Conservation (phyloP, 2,888 invertebrate species). For the Tetheella fluctuosa region DNA sequence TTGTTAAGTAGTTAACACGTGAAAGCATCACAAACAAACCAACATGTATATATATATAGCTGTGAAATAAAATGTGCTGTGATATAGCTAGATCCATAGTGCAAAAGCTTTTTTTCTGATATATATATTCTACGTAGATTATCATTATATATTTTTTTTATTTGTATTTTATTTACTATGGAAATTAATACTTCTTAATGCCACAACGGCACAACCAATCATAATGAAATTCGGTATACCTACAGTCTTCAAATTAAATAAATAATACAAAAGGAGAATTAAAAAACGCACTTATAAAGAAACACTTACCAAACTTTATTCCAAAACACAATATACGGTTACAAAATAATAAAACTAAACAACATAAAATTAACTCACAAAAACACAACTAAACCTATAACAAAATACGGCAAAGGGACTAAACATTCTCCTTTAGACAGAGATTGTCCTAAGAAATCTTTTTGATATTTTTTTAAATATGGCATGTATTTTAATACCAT, state of each 20-base stretch:
- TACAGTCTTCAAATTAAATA: no score
- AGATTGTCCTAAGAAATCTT: constrained; percentile 36
- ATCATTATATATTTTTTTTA: no score
- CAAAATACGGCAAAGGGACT: constrained; percentile 17
- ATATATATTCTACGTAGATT: no score
- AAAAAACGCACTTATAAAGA: background rate
- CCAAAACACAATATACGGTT: constrained; percentile 12
- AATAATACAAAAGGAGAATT: background rate
- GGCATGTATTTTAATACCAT: constrained; percentile 69
- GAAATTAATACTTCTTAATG: no score
- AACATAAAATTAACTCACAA: constrained; percentile 15
- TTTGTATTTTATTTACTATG: no score
- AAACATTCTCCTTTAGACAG: constrained; percentile 16
- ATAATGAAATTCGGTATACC: no score
- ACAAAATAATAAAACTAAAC: constrained; percentile 12
- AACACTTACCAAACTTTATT: constrained; percentile 11
- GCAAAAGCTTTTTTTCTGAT: no score
- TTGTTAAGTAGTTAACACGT: background rate
- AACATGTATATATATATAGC: no score
- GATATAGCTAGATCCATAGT: no score
- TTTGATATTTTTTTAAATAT: constrained; percentile 61
- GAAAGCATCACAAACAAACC: no score
- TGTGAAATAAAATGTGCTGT: no score
- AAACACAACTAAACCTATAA: constrained; percentile 32
- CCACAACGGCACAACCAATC: no score